These are phyloP conservation scores for Anorthoa munda DNA, from an alignment of 2,888 invertebrate genomes.

Conservation along the genomic window DNA sequence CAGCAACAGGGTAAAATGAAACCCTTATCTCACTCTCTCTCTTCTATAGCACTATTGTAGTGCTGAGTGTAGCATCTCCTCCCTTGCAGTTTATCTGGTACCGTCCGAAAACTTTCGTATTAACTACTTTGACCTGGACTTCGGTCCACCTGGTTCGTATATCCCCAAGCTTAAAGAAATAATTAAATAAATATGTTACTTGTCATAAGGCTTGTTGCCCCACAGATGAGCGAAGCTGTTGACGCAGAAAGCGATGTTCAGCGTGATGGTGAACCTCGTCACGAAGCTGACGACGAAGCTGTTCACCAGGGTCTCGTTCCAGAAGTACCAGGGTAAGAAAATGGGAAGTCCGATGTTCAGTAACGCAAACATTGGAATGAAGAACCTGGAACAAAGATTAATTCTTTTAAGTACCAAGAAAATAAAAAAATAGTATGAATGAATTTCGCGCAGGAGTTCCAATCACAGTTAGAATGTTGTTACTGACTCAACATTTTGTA, in stretches of 20 bases:
- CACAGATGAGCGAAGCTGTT: conserved; percentile 98
- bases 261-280: conserved; percentile 95
- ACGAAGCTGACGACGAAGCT: conserved; percentile 97
- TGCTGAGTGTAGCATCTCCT: too few relatives aligned
- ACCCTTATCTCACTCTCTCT: too few relatives aligned
- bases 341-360: conserved; percentile 93
- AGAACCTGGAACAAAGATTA: conserved; percentile 89
- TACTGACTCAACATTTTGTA: too few relatives aligned
- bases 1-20: too few relatives aligned
- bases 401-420: not conserved
- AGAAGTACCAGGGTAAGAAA: conserved; percentile 94
- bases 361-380: conserved; percentile 93
- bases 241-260: conserved; percentile 98
- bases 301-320: conserved; percentile 95
- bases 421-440: too few relatives aligned
- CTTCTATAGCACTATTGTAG: too few relatives aligned
- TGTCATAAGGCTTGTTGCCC: conserved; percentile 98
- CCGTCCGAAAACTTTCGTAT: too few relatives aligned
- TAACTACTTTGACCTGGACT: too few relatives aligned
- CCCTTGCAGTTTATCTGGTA: too few relatives aligned
- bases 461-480: too few relatives aligned
- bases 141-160: too few relatives aligned
- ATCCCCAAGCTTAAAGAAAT: not conserved
- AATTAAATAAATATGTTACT: conserved; percentile 83
- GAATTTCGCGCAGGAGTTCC: too few relatives aligned